These are phyloP conservation scores for Moxostoma hubbsi DNA, from an alignment of 2,797 vertebrate genomes.

Conservation along the genomic window DNA sequence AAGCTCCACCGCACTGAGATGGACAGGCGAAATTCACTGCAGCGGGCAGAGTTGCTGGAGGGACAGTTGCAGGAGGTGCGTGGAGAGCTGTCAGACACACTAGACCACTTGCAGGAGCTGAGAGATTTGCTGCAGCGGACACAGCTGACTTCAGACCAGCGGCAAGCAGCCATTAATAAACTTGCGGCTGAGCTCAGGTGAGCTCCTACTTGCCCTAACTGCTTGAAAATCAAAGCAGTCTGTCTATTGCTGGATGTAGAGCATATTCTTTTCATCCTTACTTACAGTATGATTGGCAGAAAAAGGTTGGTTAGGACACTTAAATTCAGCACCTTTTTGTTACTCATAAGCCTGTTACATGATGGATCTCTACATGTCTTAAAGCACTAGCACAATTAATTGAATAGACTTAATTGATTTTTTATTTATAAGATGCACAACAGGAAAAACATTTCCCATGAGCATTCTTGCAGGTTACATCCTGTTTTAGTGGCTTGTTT, in stretches of 20 bases:
- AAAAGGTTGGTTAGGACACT: no score
- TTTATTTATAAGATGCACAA: background rate
- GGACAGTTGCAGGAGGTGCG: constrained; percentile 77
- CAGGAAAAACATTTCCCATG: background rate
- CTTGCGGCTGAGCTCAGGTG: constrained; percentile 87
- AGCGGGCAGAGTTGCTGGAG: constrained; percentile 78
- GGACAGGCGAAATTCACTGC: constrained; percentile 72
- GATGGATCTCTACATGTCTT: background rate
- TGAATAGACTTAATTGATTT: no score
- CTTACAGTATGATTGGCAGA: background rate
- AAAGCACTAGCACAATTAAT: background rate
- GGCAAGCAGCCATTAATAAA: constrained; percentile 75
- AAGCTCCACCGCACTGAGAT: constrained; percentile 81
- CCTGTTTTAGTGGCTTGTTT: background rate
- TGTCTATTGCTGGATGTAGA: background rate
- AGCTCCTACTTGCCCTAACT: constrained; percentile 52
- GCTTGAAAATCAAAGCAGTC: constrained; percentile 13
- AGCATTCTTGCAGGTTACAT: no score
- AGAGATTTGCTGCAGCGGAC: constrained; percentile 81
- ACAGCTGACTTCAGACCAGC: constrained; percentile 83
- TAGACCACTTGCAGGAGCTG: constrained; percentile 80
- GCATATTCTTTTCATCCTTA: constrained; percentile 8
- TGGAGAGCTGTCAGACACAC: constrained; percentile 77
- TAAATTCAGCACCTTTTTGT: background rate
- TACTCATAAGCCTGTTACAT: background rate